phyloP scores from a whole-genome alignment of 2,797 vertebrate genomes.

The Acanthopagrus latus region DNA sequence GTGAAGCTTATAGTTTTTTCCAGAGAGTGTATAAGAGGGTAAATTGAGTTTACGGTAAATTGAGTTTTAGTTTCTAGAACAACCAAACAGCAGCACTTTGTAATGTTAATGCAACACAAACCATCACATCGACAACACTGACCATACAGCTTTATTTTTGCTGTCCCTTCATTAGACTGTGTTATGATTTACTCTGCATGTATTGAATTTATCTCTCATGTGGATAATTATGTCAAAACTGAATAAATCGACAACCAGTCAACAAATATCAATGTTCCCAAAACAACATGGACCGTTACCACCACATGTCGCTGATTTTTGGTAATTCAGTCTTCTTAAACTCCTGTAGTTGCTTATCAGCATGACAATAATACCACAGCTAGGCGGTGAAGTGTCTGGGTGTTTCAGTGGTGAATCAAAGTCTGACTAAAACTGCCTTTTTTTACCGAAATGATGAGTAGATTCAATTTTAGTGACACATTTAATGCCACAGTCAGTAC shows the following conservation, averaged over 20 bases:
- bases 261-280: too few relatives aligned
- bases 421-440: too few relatives aligned
- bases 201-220: not conserved
- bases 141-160: not conserved
- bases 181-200: not conserved
- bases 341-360: too few relatives aligned
- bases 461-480: too few relatives aligned
- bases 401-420: too few relatives aligned
- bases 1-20: conserved; percentile 17
- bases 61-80: conserved; percentile 3
- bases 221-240: not conserved
- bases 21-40: conserved; percentile 4
- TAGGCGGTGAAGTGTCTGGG: too few relatives aligned
- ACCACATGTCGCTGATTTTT: too few relatives aligned
- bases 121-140: not conserved
- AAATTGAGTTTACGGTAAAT: not conserved
- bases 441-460: too few relatives aligned
- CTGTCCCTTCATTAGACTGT: not conserved
- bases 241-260: not conserved
- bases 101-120: not conserved
- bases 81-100: not conserved
- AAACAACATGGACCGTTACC: too few relatives aligned
- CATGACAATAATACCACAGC: too few relatives aligned
- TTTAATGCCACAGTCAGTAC: too few relatives aligned
- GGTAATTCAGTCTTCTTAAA: too few relatives aligned